Conservation (phyloP, 2,888 invertebrate genomes). For the Hirtodrosophila confusa region DNA sequence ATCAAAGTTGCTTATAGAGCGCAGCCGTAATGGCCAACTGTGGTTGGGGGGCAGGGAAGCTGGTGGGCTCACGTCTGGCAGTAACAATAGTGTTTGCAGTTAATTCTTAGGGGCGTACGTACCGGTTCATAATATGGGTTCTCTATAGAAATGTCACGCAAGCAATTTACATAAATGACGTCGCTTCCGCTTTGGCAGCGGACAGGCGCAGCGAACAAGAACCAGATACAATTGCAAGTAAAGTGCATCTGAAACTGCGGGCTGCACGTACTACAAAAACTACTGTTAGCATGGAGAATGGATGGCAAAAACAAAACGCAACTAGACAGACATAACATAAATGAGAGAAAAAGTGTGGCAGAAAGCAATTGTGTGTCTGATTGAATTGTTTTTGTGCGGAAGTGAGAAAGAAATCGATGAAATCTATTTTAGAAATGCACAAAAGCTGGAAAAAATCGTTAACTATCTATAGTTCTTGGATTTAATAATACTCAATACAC, state of each 20-base stretch:
- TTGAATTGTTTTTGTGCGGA: slow-evolving; percentile 58
- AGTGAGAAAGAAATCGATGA: slow-evolving; percentile 64
- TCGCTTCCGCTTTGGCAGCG: slow-evolving; percentile 64
- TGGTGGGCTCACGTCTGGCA: neutral
- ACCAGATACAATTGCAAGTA: slow-evolving; percentile 46
- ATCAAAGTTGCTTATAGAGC: slow-evolving; percentile 51
- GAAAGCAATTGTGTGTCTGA: slow-evolving; percentile 51
- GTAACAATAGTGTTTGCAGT: slow-evolving; percentile 45
- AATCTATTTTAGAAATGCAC: slow-evolving; percentile 30
- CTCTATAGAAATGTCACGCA: slow-evolving; percentile 76
- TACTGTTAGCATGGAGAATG: slow-evolving; percentile 40
- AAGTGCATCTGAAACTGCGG: slow-evolving; percentile 39
- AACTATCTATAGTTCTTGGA: no score
- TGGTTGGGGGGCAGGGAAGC: neutral
- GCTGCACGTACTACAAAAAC: slow-evolving; percentile 24
- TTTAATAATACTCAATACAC: no score
- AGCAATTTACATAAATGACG: slow-evolving; percentile 80
- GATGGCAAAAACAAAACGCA: slow-evolving; percentile 22
- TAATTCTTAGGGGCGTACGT: slow-evolving; percentile 54
- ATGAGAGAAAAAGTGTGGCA: slow-evolving; percentile 61
- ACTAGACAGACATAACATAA: slow-evolving; percentile 19
- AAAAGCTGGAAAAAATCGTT: no score
- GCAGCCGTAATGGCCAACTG: slow-evolving; percentile 39
- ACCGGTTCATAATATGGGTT: slow-evolving; percentile 61
- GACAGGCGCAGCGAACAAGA: slow-evolving; percentile 53